Conservation (phyloP, 2,113 vertebrate species). For the Prunella fulvescens region DNA sequence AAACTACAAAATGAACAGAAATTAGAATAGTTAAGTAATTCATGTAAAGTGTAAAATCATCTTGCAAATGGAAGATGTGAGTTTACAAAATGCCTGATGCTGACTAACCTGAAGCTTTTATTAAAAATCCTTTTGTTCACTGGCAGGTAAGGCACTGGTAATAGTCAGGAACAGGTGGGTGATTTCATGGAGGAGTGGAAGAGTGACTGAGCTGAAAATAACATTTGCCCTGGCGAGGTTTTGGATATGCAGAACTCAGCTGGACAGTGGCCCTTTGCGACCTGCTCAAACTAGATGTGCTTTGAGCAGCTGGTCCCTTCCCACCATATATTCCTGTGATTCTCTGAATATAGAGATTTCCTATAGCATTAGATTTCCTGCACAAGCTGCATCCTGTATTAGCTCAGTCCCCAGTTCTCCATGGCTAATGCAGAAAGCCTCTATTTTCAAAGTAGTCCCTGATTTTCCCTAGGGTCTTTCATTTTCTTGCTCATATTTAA, state of each 20-base stretch:
- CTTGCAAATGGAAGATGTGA: not conserved
- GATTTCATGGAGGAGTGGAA: not conserved
- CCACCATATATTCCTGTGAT: not conserved
- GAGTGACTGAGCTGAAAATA: not conserved
- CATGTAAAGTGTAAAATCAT: not conserved
- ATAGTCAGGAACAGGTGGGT: not conserved
- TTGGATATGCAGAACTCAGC: not conserved
- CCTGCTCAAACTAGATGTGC: not conserved
- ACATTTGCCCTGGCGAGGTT: not conserved
- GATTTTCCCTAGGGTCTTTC: not conserved
- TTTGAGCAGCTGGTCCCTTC: not conserved
- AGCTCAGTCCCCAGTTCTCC: not conserved
- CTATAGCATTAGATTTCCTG: not conserved
- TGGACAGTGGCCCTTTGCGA: not conserved
- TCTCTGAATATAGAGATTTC: not conserved
- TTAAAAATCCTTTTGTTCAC: not conserved
- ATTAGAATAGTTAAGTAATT: not conserved
- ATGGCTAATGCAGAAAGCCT: not conserved
- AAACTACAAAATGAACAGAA: not conserved
- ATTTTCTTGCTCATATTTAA: not conserved
- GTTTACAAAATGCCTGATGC: not conserved
- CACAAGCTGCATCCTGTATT: not conserved
- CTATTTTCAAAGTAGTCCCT: not conserved
- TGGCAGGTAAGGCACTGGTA: not conserved
- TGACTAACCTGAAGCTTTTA: not conserved